A percentile compares a stretch with the other conserved stretches of the same genome.
Conservation (phyloP, 1,140 invertebrate genomes). For the Oryctes rhinoceros region DNA sequence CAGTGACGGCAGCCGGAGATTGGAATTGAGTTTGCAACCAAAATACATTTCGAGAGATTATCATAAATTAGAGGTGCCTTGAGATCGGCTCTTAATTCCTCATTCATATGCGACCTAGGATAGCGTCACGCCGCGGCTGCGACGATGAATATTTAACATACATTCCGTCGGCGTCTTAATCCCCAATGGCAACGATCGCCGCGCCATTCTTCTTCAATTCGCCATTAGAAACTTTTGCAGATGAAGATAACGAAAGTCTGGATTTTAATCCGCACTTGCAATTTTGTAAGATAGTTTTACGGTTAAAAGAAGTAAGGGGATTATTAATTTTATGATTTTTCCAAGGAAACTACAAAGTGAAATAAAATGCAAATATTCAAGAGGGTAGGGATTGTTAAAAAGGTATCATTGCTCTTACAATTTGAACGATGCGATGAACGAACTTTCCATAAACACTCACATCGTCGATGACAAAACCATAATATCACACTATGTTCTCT, state of each 20-base stretch:
- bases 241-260: background rate
- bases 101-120: conserved; percentile 54
- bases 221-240: background rate
- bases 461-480: too few relatives aligned
- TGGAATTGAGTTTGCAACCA: conserved; percentile 52
- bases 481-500: too few relatives aligned
- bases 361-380: too few relatives aligned
- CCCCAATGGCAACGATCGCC: background rate
- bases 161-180: conserved; percentile 44
- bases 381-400: too few relatives aligned
- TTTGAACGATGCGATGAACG: too few relatives aligned
- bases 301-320: background rate
- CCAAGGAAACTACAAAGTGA: too few relatives aligned
- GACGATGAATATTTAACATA: conserved; percentile 55
- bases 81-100: conserved; percentile 51
- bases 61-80: conserved; percentile 52
- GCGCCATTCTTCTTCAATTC: background rate
- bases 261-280: background rate
- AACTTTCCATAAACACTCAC: too few relatives aligned
- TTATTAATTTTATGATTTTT: too few relatives aligned
- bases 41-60: conserved; percentile 52
- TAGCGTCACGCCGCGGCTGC: conserved; percentile 49
- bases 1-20: background rate
- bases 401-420: too few relatives aligned
- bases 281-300: background rate